Percentiles rank a stretch among this genome's conserved stretches.
Conservation (phyloP, 64 coral and sea anemone genomes). For the Actinia tenebrosa region DNA sequence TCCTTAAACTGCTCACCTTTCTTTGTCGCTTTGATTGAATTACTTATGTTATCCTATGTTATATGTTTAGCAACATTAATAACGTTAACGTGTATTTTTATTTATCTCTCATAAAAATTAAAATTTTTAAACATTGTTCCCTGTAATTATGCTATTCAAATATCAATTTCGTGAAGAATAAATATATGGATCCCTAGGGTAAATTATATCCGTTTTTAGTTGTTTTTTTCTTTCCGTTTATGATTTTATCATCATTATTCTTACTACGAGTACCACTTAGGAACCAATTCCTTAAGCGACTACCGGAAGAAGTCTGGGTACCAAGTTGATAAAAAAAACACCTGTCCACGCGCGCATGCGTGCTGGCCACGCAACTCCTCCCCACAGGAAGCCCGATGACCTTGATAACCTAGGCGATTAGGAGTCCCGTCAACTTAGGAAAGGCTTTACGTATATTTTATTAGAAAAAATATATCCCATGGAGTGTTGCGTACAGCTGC, state of each 20-base stretch:
- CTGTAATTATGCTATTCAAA: background rate
- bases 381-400: background rate
- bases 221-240: background rate
- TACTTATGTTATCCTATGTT: too few species aligned
- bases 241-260: background rate
- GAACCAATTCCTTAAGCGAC: background rate
- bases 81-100: background rate
- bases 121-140: background rate
- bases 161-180: background rate
- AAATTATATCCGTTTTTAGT: too few species aligned
- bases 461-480: background rate
- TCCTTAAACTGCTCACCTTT: background rate
- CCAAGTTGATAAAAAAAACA: background rate
- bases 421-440: background rate
- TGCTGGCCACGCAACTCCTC: background rate
- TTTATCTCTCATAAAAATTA: background rate
- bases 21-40: background rate
- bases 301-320: background rate
- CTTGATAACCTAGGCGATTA: background rate
- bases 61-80: background rate
- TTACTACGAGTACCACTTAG: too few species aligned
- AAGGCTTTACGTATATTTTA: background rate
- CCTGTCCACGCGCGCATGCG: background rate
- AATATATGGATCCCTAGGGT: too few species aligned
- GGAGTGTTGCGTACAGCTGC: background rate